Evolutionary conservation across 2,797 vertebrate genomes (phyloP).

Genomic region (Peromyscus melanophrys): DNA sequence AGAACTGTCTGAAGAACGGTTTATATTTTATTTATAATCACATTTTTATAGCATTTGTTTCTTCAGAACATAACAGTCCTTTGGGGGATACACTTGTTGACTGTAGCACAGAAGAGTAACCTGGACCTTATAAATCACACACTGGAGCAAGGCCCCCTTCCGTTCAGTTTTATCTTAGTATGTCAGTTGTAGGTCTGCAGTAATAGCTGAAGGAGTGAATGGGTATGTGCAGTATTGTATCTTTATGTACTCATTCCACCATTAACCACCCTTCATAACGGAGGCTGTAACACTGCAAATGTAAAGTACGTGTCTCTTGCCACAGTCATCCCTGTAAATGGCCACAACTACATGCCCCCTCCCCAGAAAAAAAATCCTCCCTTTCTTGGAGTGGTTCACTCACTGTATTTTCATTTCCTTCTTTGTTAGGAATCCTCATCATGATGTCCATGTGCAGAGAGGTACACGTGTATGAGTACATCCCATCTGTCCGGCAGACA

Average conservation of each 20-base stretch:
- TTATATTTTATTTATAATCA: not conserved
- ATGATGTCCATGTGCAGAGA: conserved; percentile 98
- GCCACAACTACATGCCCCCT: too few species aligned
- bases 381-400: not conserved
- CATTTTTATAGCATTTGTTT: not conserved
- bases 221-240: not conserved
- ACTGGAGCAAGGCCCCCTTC: not conserved
- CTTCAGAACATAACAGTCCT: not conserved
- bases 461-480: conserved; percentile 97
- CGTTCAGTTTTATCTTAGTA: not conserved
- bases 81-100: not conserved
- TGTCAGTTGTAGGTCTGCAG: not conserved
- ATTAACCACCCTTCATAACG: fast-evolving
- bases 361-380: too few species aligned
- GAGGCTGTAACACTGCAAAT: not conserved
- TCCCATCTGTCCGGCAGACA: conserved; percentile 96
- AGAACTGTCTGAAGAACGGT: not conserved
- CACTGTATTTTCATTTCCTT: not conserved
- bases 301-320: not conserved
- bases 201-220: not conserved
- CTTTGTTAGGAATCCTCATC: conserved; percentile 94
- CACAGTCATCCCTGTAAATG: too few species aligned
- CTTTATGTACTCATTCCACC: not conserved
- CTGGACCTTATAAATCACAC: not conserved
- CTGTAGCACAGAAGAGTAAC: not conserved